These are phyloP conservation scores for Oreonectes daqikongensis DNA, from an alignment of 2,797 vertebrate genomes.

Conservation along the genomic window DNA sequence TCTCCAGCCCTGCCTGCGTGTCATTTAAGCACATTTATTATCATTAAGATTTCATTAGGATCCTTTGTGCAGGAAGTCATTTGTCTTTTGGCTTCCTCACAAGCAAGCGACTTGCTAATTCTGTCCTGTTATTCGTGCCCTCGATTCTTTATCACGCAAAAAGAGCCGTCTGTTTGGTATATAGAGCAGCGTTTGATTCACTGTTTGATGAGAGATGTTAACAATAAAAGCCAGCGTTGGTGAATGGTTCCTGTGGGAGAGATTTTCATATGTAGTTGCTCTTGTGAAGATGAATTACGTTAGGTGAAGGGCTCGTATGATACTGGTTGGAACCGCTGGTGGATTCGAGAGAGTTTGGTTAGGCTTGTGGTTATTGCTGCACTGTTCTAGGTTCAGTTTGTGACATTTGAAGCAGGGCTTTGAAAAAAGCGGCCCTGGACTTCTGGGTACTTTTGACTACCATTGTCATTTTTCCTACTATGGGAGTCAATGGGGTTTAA, in stretches of 20 bases:
- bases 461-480: too few relatives aligned
- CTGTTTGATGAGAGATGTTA: background rate
- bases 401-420: too few relatives aligned
- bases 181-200: background rate
- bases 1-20: conserved; percentile 62
- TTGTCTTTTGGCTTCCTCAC: conserved; percentile 64
- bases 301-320: background rate
- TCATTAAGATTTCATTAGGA: conserved; percentile 64
- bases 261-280: background rate
- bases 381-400: too few relatives aligned
- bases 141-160: conserved; percentile 1
- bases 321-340: background rate
- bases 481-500: background rate
- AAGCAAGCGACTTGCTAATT: conserved; percentile 63
- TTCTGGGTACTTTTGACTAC: too few relatives aligned
- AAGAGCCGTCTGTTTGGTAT: conserved; percentile 15
- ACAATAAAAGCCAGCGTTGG: background rate
- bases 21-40: conserved; percentile 60
- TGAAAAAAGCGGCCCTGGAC: too few relatives aligned
- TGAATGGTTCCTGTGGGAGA: background rate
- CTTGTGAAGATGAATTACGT: background rate
- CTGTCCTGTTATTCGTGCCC: conserved; percentile 56
- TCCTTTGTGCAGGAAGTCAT: conserved; percentile 65
- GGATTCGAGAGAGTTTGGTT: background rate
- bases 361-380: too few relatives aligned